These are phyloP conservation scores for Euzophera pinguis DNA, from an alignment of 2,888 invertebrate species.

Conservation along the genomic window DNA sequence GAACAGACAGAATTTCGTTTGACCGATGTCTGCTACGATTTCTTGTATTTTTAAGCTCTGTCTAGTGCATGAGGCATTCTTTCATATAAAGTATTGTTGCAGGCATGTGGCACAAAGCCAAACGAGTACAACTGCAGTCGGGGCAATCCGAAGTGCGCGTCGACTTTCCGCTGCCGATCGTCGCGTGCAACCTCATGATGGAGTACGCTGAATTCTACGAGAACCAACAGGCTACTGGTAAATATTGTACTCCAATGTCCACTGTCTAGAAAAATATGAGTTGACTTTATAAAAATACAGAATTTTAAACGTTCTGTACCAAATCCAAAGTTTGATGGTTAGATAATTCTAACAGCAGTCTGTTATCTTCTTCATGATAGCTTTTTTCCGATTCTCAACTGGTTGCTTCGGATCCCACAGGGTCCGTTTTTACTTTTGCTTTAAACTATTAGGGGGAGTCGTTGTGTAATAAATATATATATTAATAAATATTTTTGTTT, in stretches of 20 bases:
- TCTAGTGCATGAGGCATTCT: background rate
- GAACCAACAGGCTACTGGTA: conserved; percentile 93
- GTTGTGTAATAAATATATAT: background rate
- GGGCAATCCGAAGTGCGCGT: conserved; percentile 98
- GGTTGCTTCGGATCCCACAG: too few relatives aligned
- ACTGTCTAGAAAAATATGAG: too few relatives aligned
- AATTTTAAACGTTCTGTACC: too few relatives aligned
- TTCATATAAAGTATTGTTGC: conserved; percentile 16
- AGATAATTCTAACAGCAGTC: too few relatives aligned
- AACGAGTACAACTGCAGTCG: conserved; percentile 92
- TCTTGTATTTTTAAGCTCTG: background rate
- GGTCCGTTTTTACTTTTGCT: too few relatives aligned
- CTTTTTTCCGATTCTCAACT: too few relatives aligned
- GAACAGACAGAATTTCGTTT: too few relatives aligned
- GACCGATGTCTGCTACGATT: too few relatives aligned
- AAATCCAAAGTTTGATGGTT: too few relatives aligned
- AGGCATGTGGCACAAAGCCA: conserved; percentile 98
- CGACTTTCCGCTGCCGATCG: conserved; percentile 97
- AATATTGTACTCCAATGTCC: background rate
- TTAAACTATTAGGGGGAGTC: too few relatives aligned
- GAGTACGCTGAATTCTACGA: conserved; percentile 99
- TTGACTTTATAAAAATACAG: too few relatives aligned
- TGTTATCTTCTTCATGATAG: too few relatives aligned
- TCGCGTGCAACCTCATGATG: conserved; percentile 98
- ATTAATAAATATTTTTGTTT: background rate